Evolutionary conservation across 2,113 vertebrate species (phyloP), one percentile per base, ranked within the genome.

Genomic region (Nyctereutes procyonoides): DNA sequence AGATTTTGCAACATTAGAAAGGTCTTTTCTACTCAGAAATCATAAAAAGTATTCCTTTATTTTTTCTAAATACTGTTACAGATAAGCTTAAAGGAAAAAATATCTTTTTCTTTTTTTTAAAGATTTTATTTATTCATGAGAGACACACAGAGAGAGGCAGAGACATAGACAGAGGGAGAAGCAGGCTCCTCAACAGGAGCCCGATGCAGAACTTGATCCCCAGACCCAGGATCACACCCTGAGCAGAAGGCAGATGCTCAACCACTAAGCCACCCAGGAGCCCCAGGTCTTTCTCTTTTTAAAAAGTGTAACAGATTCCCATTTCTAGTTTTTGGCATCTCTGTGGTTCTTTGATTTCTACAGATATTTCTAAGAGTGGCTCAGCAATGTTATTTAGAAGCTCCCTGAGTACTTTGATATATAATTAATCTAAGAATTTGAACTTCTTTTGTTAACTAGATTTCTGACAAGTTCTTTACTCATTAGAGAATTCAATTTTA

Each of bases 1-100:
- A 67, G 60, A 90, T 95, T 82, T 95, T 86, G 22, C 20, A 38
- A 74, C 63, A 24, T 92, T 95, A 28, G 38, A 69, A 87, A 87
- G 38, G 22, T 88, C 81, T 93, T 96, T 96, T n/a, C 10, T 26
- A 69, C 58, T 82, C 85, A 89, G 35, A 92, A 77, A 79, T 84
- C 84, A 65, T 94, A 90, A 88, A 85, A 80, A 73, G 73, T 43
- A 67, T 76, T 67, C 35, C 63, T 86, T 76, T 51, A 15, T 95
- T 85, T 90, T 48, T 32, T 94, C 38, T 69, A n/a, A 95, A 24
- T 87, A 62, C 16, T 91, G 56, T 73, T 87, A 77, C 76, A 85
- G 20, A 20, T 55, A 90, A 55, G 2, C 53, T 89, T 84, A n/a
- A 62, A 74, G 26, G 24, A 76, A 73, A 24, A 43, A 71, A 83